A percentile compares a stretch with the other conserved stretches of the same genome.
Conservation (phyloP, 1,140 invertebrate genomes). For the Calephelis virginiensis region DNA sequence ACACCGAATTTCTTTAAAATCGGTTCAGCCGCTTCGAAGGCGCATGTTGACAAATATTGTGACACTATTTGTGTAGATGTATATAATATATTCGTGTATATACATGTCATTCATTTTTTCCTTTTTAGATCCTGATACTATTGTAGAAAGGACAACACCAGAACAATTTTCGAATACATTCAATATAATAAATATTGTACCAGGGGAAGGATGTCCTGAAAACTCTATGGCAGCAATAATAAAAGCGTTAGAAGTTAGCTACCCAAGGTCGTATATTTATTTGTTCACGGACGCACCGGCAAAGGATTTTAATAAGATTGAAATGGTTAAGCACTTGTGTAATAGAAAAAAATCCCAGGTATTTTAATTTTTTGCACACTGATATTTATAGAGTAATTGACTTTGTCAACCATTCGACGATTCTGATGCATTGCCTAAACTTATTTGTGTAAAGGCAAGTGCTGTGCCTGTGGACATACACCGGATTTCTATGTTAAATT, state of each 20-base stretch:
- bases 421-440: no score
- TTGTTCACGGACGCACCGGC: slow-evolving; percentile 84
- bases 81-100: slow-evolving; percentile 3
- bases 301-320: slow-evolving; percentile 47
- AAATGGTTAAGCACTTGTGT: slow-evolving; percentile 41
- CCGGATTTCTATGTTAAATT: no score
- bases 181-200: slow-evolving; percentile 75
- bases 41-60: no score
- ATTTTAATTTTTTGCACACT: not conserved
- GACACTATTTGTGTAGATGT: no score
- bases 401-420: no score
- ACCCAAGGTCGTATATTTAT: slow-evolving; percentile 81
- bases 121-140: not conserved
- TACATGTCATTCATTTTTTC: not conserved
- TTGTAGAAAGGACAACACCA: slow-evolving; percentile 8
- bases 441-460: no score
- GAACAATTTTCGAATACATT: slow-evolving; percentile 51
- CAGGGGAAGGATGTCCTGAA: slow-evolving; percentile 83
- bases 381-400: not conserved
- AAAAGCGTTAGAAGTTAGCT: slow-evolving; percentile 79
- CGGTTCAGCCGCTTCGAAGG: no score
- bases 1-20: no score
- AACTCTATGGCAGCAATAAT: slow-evolving; percentile 81
- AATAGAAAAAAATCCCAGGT: slow-evolving; percentile 42
- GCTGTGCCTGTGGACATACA: no score